Conservation (phyloP, 2,113 vertebrate species). For the Epinephelus moara region DNA sequence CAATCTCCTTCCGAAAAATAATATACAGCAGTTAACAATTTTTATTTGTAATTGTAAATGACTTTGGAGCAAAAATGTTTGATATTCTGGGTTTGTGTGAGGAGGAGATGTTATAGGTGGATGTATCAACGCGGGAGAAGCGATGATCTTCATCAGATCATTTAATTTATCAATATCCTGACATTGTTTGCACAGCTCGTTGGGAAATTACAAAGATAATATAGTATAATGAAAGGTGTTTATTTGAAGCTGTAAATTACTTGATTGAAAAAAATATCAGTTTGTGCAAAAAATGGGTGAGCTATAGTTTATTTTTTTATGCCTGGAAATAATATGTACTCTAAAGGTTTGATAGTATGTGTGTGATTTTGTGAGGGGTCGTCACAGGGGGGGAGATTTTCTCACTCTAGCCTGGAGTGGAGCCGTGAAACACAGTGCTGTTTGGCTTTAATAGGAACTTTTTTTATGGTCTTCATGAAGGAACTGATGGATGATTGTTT, state of each 20-base stretch:
- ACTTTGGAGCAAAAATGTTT: slow-evolving; percentile 26
- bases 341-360: slow-evolving; percentile 63
- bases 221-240: slow-evolving; percentile 61
- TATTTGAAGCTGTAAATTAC: slow-evolving; percentile 74
- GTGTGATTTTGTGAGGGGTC: slow-evolving; percentile 58
- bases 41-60: slow-evolving; percentile 46
- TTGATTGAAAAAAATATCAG: slow-evolving; percentile 60
- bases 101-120: slow-evolving; percentile 32
- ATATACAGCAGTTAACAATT: slow-evolving; percentile 20
- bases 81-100: slow-evolving; percentile 41
- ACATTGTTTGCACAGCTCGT: slow-evolving; percentile 73
- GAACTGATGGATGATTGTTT: slow-evolving; percentile 30
- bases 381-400: background rate
- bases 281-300: slow-evolving; percentile 61
- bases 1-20: slow-evolving; percentile 29
- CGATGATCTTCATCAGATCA: slow-evolving; percentile 33
- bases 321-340: slow-evolving; percentile 69
- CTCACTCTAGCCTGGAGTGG: slow-evolving; percentile 31
- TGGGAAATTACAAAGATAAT: slow-evolving; percentile 56
- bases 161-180: slow-evolving; percentile 70
- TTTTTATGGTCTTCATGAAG: slow-evolving; percentile 36
- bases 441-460: slow-evolving; percentile 59
- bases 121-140: slow-evolving; percentile 42
- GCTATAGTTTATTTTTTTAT: slow-evolving; percentile 82
- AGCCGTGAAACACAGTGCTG: slow-evolving; percentile 32